Evolutionary conservation across 2,797 vertebrate genomes (phyloP).

Genomic region (Sciurus carolinensis): DNA sequence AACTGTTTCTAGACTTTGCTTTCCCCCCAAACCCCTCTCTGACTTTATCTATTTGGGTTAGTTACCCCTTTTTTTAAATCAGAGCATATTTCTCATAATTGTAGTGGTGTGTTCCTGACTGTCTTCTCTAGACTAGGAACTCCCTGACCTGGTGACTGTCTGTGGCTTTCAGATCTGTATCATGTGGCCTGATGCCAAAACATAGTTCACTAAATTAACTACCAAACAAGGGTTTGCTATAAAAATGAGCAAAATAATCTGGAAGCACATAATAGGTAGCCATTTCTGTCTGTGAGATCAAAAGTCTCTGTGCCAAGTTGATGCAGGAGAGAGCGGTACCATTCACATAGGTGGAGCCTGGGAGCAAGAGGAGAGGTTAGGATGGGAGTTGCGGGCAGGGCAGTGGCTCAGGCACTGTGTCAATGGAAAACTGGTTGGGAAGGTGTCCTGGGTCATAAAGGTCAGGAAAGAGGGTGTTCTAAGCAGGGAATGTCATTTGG

Average conservation of each 20-base stretch:
- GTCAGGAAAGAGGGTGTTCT: not conserved
- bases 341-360: not conserved
- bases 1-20: not conserved
- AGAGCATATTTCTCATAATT: not conserved
- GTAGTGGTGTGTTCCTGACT: not conserved
- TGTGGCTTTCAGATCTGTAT: not conserved
- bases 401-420: not conserved
- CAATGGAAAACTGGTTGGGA: not conserved
- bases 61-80: not conserved
- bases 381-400: no score
- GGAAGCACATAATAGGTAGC: not conserved
- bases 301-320: not conserved
- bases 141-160: not conserved
- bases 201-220: not conserved
- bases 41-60: not conserved
- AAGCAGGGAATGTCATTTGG: not conserved
- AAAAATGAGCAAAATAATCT: conserved; percentile 25
- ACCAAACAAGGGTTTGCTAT: not conserved
- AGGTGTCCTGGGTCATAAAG: not conserved
- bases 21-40: not conserved
- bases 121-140: not conserved
- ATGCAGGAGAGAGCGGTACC: not conserved
- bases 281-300: not conserved
- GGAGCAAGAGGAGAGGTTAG: not conserved
- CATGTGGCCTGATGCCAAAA: not conserved